Conservation (phyloP, 1,140 invertebrate species). For the Colletes latitarsis region DNA sequence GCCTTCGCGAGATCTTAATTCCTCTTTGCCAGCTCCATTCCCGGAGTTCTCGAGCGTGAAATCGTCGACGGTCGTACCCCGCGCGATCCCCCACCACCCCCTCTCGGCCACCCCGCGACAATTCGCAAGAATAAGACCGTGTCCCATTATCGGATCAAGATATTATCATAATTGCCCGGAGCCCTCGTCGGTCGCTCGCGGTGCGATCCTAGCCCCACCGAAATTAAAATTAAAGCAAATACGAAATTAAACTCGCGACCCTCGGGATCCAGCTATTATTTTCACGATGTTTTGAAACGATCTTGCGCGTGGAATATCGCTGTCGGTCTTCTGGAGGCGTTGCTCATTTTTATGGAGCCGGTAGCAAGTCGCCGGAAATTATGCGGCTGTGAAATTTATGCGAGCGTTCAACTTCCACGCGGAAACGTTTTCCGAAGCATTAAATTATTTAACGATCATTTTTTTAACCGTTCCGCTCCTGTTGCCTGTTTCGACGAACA, state of each 20-base stretch:
- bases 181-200: slow-evolving; percentile 32
- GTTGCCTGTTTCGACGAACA: slow-evolving; percentile 9
- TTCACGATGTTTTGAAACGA: background rate
- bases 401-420: slow-evolving; percentile 15
- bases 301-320: too few species aligned
- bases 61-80: slow-evolving; percentile 51
- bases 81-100: slow-evolving; percentile 10
- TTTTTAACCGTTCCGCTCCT: slow-evolving; percentile 12
- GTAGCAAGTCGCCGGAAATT: slow-evolving; percentile 23
- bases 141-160: slow-evolving; percentile 69
- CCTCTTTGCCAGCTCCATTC: slow-evolving; percentile 65
- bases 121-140: slow-evolving; percentile 67
- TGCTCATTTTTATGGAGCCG: slow-evolving; percentile 17
- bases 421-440: slow-evolving; percentile 17
- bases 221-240: slow-evolving; percentile 62
- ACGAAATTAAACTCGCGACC: slow-evolving; percentile 47
- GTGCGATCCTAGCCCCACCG: background rate
- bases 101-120: slow-evolving; percentile 52
- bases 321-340: background rate
- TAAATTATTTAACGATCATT: slow-evolving; percentile 39
- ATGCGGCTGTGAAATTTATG: slow-evolving; percentile 22
- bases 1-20: slow-evolving; percentile 65
- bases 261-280: slow-evolving; percentile 1
- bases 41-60: slow-evolving; percentile 65
- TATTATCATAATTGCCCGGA: slow-evolving; percentile 66